Percentiles rank a stretch among this genome's conserved stretches.
phyloP scores from a whole-genome alignment of 2,888 invertebrate species.

The Dasysyrphus albostriatus region DNA sequence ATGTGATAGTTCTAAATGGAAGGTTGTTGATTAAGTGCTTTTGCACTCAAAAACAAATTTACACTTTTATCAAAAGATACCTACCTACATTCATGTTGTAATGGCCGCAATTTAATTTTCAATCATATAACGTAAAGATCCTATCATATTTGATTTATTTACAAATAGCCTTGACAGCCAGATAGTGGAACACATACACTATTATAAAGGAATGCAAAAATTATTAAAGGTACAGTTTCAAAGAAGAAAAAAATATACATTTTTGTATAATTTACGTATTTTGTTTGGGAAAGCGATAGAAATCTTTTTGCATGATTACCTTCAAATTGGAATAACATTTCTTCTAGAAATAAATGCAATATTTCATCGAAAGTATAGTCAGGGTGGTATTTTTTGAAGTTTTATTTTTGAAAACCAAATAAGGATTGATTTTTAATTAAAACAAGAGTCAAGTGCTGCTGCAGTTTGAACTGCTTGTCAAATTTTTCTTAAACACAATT shows the following conservation, averaged over 20 bases:
- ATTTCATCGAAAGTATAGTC: not conserved
- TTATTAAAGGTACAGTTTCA: not conserved
- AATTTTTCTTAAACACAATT: too few relatives aligned
- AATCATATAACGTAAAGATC: not conserved
- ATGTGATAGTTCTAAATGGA: not conserved
- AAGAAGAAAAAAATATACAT: not conserved
- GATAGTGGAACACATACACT: not conserved
- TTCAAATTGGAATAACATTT: constrained; percentile 26
- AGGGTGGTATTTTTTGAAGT: not conserved
- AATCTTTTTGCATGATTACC: constrained; percentile 27
- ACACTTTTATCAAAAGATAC: not conserved
- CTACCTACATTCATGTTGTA: not conserved
- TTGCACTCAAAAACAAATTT: not conserved
- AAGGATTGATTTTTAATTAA: not conserved
- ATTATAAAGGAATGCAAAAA: not conserved
- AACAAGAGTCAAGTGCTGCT: too few relatives aligned
- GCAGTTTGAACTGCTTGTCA: too few relatives aligned
- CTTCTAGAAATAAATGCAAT: not conserved
- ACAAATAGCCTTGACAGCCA: constrained; percentile 11
- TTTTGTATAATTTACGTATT: not conserved
- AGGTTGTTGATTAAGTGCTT: not conserved
- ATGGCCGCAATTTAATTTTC: constrained; percentile 11
- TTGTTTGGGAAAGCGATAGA: constrained; percentile 16
- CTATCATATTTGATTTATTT: constrained; percentile 37
- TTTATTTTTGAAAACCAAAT: not conserved